phyloP scores from a whole-genome alignment of 2,113 vertebrate species.

The Brachypteracias leptosomus region DNA sequence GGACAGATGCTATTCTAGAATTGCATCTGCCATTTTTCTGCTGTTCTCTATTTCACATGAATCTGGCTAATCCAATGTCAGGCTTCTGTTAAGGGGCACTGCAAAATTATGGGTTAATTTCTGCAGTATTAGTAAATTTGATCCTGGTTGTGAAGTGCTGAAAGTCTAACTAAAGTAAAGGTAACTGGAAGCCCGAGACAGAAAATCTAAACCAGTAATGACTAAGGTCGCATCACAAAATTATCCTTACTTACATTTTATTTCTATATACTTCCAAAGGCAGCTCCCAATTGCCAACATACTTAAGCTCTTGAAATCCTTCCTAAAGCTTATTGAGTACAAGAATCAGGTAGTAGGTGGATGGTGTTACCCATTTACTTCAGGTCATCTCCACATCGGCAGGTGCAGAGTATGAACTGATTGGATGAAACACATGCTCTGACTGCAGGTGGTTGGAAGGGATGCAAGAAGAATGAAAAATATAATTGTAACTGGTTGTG shows the following conservation, averaged over 20 bases:
- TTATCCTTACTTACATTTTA: not conserved
- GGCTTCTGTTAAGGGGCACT: not conserved
- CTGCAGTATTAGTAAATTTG: not conserved
- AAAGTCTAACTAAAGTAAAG: not conserved
- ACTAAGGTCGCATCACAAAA: not conserved
- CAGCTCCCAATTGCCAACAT: not conserved
- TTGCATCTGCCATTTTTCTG: not conserved
- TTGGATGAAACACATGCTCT: not conserved
- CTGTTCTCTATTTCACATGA: not conserved
- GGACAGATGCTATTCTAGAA: not conserved
- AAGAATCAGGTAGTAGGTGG: not conserved
- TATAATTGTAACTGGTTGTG: not conserved
- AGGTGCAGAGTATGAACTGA: not conserved
- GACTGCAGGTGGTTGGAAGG: not conserved
- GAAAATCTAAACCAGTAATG: not conserved
- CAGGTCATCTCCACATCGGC: not conserved
- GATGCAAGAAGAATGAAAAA: constrained; percentile 8
- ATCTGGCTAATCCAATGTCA: not conserved
- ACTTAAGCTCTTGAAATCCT: not conserved
- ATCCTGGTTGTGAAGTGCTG: not conserved
- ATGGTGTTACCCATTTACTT: not conserved
- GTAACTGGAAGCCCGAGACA: not conserved
- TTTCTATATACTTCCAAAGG: not conserved
- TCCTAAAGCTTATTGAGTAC: not conserved
- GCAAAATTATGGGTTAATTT: not conserved